A percentile compares a stretch with the other conserved stretches of the same genome.
Evolutionary conservation across 1,140 invertebrate genomes (phyloP).

Genomic region (Drosophila erecta): DNA sequence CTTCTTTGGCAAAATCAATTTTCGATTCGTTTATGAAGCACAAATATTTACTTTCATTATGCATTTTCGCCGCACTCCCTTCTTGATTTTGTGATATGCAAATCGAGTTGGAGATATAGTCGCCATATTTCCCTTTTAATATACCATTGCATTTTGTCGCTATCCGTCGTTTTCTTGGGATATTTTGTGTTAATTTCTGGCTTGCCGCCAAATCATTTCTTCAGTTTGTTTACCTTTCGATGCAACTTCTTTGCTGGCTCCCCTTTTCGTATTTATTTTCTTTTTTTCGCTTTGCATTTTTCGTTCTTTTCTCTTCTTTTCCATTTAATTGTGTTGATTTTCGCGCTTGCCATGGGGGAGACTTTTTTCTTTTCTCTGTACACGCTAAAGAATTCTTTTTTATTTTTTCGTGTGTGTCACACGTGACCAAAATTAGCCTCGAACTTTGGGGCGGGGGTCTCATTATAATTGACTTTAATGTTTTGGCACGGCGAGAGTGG

Average conservation of each 20-base stretch:
- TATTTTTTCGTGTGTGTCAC: slow-evolving; percentile 1
- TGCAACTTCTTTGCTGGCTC: slow-evolving; percentile 13
- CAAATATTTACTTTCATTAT: slow-evolving; percentile 50
- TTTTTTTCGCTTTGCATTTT: neutral
- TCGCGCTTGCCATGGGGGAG: slow-evolving; percentile 13
- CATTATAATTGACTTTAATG: slow-evolving; percentile 32
- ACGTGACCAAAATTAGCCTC: slow-evolving; percentile 37
- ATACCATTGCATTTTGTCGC: slow-evolving; percentile 22
- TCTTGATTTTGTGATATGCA: slow-evolving; percentile 16
- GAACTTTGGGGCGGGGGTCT: slow-evolving; percentile 22
- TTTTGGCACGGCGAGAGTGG: slow-evolving; percentile 17
- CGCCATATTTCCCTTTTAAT: slow-evolving; percentile 18
- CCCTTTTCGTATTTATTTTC: slow-evolving; percentile 26
- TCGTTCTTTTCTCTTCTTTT: neutral
- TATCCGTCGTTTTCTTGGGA: slow-evolving; percentile 17
- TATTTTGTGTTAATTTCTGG: slow-evolving; percentile 48
- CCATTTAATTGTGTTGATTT: slow-evolving; percentile 51
- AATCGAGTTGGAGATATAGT: slow-evolving; percentile 22
- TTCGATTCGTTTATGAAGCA: slow-evolving; percentile 13
- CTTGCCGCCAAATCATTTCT: slow-evolving; percentile 38
- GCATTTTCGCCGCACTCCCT: slow-evolving; percentile 5
- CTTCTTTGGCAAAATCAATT: slow-evolving; percentile 10
- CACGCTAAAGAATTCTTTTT: slow-evolving; percentile 5
- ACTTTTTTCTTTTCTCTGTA: slow-evolving; percentile 3
- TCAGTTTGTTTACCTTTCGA: slow-evolving; percentile 48